Evolutionary conservation across 23 tunicate genomes (phyloP).

Genomic region (Aplidium turbinatum): DNA sequence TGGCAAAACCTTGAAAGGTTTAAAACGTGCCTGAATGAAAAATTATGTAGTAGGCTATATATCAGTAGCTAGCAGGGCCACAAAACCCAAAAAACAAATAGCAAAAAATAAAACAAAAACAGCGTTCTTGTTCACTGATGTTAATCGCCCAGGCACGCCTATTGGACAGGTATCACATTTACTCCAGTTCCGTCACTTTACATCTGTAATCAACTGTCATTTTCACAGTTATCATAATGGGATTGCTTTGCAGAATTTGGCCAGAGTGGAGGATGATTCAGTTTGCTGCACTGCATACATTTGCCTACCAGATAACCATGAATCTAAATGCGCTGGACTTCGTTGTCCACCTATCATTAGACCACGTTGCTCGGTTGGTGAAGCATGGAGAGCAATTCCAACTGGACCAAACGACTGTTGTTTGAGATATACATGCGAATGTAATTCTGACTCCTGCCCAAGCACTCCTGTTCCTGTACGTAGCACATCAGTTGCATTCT

Average conservation of each 20-base stretch:
- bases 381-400: constrained; percentile 62
- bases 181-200: too few species aligned
- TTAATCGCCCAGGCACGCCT: too few species aligned
- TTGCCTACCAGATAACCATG: constrained; percentile 80
- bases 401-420: constrained; percentile 77
- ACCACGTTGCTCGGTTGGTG: constrained; percentile 89
- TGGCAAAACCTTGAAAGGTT: too few species aligned
- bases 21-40: too few species aligned
- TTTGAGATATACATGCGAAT: constrained; percentile 85
- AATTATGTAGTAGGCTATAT: too few species aligned
- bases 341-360: constrained; percentile 78
- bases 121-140: too few species aligned
- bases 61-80: too few species aligned
- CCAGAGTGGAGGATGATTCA: constrained; percentile 61
- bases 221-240: too few species aligned
- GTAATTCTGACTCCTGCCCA: constrained; percentile 77
- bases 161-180: too few species aligned
- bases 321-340: constrained; percentile 63
- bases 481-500: background rate
- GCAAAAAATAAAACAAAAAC: too few species aligned
- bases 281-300: constrained; percentile 82
- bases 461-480: constrained; percentile 75
- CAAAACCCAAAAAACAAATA: too few species aligned
- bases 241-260: constrained; percentile 48
- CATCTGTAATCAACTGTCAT: too few species aligned